Evolutionary conservation across 2,888 invertebrate species (phyloP).

Genomic region (Carcina quercana): DNA sequence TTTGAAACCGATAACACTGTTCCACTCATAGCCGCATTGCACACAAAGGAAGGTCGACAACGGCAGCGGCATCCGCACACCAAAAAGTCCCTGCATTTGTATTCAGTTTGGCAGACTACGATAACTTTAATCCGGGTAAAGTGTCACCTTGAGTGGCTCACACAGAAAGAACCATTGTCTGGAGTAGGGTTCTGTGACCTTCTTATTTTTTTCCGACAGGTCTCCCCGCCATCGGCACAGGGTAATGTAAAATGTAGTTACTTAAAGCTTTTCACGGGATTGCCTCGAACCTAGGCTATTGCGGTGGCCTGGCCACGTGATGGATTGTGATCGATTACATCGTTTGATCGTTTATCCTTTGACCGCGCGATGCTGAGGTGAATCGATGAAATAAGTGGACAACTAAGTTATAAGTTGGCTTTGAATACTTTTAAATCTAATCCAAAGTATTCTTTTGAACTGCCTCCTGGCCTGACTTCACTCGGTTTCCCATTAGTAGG

Average conservation of each 20-base stretch:
- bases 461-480: too few species aligned
- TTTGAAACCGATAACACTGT: too few species aligned
- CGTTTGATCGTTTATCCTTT: constrained; percentile 60
- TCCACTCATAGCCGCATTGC: too few species aligned
- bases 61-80: constrained; percentile 4
- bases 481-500: too few species aligned
- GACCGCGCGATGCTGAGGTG: constrained; percentile 52
- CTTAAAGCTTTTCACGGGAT: constrained; percentile 46
- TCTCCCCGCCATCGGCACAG: constrained; percentile 55
- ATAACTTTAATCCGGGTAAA: constrained; percentile 72
- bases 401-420: too few species aligned
- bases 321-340: constrained; percentile 63
- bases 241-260: constrained; percentile 54
- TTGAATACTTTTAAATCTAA: too few species aligned
- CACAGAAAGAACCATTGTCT: constrained; percentile 66
- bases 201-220: constrained; percentile 62
- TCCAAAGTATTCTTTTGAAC: too few species aligned
- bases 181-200: constrained; percentile 56
- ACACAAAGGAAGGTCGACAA: too few species aligned
- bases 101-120: constrained; percentile 69
- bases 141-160: constrained; percentile 71
- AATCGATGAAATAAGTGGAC: too few species aligned
- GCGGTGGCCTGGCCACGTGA: constrained; percentile 38
- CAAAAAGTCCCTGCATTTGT: constrained; percentile 51
- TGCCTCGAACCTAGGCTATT: constrained; percentile 42